A percentile compares a stretch with the other conserved stretches of the same genome.
Evolutionary conservation across 2,797 vertebrate species (phyloP).

Genomic region (Pangasius mekongensis): DNA sequence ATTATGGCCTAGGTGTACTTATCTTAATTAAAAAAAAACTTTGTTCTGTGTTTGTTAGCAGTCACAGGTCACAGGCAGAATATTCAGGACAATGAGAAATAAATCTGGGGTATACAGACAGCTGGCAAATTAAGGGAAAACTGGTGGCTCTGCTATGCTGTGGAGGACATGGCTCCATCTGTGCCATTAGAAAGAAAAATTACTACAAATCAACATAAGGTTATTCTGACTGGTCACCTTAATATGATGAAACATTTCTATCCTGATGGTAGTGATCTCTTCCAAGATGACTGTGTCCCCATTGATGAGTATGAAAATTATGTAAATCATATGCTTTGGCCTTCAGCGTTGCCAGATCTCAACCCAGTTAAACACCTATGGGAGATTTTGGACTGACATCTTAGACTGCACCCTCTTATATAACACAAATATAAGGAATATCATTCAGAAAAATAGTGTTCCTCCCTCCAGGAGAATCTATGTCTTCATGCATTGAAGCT

Average conservation of each 20-base stretch:
- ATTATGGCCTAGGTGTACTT: not conserved
- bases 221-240: not conserved
- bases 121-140: not conserved
- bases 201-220: not conserved
- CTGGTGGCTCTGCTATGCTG: not conserved
- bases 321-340: not conserved
- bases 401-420: not conserved
- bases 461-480: not conserved
- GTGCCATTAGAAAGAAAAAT: not conserved
- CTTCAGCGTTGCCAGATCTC: not conserved
- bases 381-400: not conserved
- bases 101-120: not conserved
- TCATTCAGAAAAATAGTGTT: not conserved
- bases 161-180: not conserved
- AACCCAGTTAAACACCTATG: not conserved
- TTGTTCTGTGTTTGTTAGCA: not conserved
- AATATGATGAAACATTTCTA: not conserved
- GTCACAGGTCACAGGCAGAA: not conserved
- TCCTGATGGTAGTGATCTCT: not conserved
- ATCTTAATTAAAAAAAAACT: not conserved
- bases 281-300: not conserved
- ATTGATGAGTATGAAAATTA: not conserved
- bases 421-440: not conserved
- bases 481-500: not conserved
- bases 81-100: not conserved